Evolutionary conservation across 2,113 vertebrate genomes (phyloP).

Genomic region (Condylura cristata): DNA sequence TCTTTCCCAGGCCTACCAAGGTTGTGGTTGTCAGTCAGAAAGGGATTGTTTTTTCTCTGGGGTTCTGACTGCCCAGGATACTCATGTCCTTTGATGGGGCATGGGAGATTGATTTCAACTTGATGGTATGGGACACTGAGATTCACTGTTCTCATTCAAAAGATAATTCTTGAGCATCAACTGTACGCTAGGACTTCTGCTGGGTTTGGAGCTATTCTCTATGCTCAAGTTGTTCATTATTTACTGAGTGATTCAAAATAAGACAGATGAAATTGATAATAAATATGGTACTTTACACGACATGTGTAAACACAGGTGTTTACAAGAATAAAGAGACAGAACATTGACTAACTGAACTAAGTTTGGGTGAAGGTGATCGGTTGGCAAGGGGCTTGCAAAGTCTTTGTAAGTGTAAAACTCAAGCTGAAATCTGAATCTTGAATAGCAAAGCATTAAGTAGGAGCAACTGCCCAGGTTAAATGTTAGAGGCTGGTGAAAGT

Average conservation of each 20-base stretch:
- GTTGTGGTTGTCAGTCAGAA: background rate
- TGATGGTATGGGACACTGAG: background rate
- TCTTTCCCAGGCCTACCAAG: background rate
- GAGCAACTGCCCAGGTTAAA: background rate
- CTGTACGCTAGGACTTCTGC: background rate
- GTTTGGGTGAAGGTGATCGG: background rate
- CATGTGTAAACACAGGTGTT: background rate
- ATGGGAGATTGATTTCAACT: background rate
- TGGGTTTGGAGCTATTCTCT: background rate
- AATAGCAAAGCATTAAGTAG: background rate
- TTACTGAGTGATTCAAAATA: background rate
- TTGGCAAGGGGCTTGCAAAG: background rate
- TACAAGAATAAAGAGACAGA: background rate
- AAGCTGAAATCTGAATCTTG: background rate
- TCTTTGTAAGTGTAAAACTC: background rate
- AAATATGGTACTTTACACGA: background rate
- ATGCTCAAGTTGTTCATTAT: background rate
- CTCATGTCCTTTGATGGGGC: background rate
- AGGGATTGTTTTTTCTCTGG: background rate
- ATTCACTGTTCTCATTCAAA: slow-evolving; percentile 1
- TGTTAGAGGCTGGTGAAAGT: background rate
- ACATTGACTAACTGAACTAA: background rate
- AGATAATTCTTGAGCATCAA: background rate
- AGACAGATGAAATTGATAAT: background rate
- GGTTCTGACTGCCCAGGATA: background rate